A percentile compares a stretch with the other conserved stretches of the same genome.
These are phyloP conservation scores for Trogon melanurus DNA, from an alignment of 2,113 vertebrate genomes.

Conservation along the genomic window DNA sequence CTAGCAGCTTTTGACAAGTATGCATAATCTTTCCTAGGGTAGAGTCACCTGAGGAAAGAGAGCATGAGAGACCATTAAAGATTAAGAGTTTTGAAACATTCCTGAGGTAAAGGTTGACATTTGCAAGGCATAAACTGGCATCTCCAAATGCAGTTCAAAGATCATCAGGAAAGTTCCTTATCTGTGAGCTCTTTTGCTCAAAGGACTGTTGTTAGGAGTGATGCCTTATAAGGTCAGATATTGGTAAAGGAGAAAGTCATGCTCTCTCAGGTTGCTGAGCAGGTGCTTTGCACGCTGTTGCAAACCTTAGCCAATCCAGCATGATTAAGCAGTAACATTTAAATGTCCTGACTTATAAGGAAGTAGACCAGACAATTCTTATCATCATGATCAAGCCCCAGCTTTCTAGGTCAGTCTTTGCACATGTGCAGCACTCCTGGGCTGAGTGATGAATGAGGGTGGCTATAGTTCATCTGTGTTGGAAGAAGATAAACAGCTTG, in stretches of 20 bases:
- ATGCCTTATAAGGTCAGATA: background rate
- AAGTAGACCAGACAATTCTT: background rate
- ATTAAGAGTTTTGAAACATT: slow-evolving; percentile 16
- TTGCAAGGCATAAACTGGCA: background rate
- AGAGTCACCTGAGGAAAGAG: slow-evolving; percentile 50
- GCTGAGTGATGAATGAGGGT: background rate
- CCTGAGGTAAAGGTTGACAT: background rate
- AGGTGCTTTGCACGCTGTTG: background rate
- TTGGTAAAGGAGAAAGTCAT: background rate
- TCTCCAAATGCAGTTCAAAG: background rate
- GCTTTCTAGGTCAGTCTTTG: background rate
- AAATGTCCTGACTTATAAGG: background rate
- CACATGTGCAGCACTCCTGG: background rate
- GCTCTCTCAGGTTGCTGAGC: fast-evolving
- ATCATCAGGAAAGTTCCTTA: background rate
- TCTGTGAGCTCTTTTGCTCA: background rate
- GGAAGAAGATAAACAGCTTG: background rate
- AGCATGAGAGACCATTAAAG: slow-evolving; percentile 40
- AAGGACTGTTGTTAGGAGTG: fast-evolving
- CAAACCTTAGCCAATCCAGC: background rate
- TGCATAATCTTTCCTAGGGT: slow-evolving; percentile 58
- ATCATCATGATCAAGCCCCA: background rate
- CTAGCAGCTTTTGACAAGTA: slow-evolving; percentile 35
- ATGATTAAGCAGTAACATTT: background rate
- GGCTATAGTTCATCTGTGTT: background rate